phyloP scores from a whole-genome alignment of 2,797 vertebrate genomes.

The Acanthornis magna region DNA sequence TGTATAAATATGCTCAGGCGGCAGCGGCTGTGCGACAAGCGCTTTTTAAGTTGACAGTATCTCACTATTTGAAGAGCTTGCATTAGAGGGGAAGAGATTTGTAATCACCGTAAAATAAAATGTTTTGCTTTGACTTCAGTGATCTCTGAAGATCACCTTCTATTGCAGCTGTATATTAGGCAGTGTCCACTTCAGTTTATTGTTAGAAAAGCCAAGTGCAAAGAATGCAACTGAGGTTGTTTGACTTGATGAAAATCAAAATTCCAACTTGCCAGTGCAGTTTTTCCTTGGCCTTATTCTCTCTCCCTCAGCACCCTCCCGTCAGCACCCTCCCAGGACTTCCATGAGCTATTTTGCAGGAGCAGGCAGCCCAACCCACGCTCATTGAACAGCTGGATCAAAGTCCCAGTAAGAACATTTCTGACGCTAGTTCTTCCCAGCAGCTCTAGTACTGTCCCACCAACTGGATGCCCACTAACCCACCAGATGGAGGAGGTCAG shows the following conservation, averaged over 20 bases:
- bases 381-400: neutral
- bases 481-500: neutral
- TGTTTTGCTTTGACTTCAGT: neutral
- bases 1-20: neutral
- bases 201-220: neutral
- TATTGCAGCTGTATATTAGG: neutral
- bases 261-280: neutral
- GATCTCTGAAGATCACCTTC: neutral
- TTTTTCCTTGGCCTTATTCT: neutral
- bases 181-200: neutral
- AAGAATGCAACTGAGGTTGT: neutral
- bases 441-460: neutral
- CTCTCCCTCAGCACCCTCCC: neutral
- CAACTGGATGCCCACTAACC: neutral
- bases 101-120: neutral
- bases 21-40: neutral
- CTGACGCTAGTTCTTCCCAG: neutral
- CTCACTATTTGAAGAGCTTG: neutral
- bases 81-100: neutral
- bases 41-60: neutral
- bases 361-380: neutral
- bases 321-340: neutral
- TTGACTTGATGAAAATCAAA: neutral
- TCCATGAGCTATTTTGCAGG: neutral
- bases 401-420: neutral